Conservation (phyloP, 2,113 vertebrate genomes). For the Ammodytes marinus region DNA sequence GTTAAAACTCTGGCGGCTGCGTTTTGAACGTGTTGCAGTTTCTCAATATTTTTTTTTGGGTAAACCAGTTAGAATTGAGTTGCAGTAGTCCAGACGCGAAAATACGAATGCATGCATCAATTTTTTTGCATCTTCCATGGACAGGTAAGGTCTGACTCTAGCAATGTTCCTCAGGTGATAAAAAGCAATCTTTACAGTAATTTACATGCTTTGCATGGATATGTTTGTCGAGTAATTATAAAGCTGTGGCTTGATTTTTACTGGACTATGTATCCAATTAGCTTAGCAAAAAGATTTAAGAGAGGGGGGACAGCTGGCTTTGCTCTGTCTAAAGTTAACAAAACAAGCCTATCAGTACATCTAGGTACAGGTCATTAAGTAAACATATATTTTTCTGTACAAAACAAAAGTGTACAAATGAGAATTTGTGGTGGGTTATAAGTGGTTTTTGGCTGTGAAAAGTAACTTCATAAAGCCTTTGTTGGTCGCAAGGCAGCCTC, state of each 20-base stretch:
- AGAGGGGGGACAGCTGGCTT: background rate
- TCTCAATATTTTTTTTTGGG: too few relatives aligned
- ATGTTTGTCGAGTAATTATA: background rate
- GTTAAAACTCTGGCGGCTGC: too few relatives aligned
- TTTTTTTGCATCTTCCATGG: too few relatives aligned
- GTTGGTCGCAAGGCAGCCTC: background rate
- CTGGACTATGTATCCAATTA: background rate
- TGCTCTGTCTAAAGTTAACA: background rate
- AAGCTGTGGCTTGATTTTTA: background rate
- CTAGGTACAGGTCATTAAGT: too few relatives aligned
- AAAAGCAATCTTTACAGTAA: too few relatives aligned
- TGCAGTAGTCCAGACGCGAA: too few relatives aligned
- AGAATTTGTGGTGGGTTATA: background rate
- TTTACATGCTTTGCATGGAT: background rate
- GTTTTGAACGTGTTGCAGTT: too few relatives aligned
- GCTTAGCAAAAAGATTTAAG: background rate
- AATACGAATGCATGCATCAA: too few relatives aligned
- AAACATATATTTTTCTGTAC: background rate
- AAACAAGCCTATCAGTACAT: too few relatives aligned
- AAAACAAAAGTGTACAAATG: background rate
- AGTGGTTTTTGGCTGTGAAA: background rate
- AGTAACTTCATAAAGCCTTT: background rate
- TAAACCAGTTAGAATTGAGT: too few relatives aligned
- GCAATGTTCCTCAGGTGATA: too few relatives aligned
- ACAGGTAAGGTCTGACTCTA: too few relatives aligned